Conservation (phyloP, 2,797 vertebrate species). For the Pipistrellus kuhlii region DNA sequence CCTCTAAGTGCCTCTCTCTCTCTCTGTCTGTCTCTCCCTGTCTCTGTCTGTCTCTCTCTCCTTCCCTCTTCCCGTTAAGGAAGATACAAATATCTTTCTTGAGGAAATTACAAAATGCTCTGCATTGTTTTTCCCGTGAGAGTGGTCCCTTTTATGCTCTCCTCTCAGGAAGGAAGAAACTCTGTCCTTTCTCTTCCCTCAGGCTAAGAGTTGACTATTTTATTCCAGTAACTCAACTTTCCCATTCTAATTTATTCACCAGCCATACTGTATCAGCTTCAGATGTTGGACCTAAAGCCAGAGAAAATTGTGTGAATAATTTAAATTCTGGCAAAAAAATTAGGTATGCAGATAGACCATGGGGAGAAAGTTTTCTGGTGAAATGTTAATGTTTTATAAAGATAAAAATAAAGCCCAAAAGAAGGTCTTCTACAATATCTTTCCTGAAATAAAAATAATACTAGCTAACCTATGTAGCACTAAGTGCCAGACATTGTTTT, state of each 20-base stretch:
- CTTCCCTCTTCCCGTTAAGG: not conserved
- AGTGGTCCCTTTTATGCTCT: not conserved
- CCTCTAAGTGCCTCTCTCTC: not conserved
- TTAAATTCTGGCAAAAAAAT: conserved; percentile 11
- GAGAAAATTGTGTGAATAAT: conserved; percentile 30
- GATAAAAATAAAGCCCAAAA: conserved; percentile 1
- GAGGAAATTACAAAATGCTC: not conserved
- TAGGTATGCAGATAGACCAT: not conserved
- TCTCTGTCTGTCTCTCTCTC: not conserved
- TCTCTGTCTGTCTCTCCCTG: not conserved
- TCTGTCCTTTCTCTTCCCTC: not conserved
- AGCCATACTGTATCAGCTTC: not conserved
- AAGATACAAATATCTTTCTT: not conserved
- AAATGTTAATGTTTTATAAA: not conserved
- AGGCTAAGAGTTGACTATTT: not conserved
- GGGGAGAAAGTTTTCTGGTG: not conserved
- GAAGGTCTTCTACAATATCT: not conserved
- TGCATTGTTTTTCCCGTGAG: not conserved
- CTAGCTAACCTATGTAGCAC: not conserved
- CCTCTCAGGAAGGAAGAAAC: not conserved
- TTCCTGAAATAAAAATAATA: not conserved
- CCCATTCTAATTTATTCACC: not conserved
- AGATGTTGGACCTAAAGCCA: not conserved
- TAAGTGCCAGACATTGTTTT: not conserved
- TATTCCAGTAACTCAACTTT: conserved; percentile 26